phyloP scores from a whole-genome alignment of 2,113 vertebrate species.

The Meriones unguiculatus region DNA sequence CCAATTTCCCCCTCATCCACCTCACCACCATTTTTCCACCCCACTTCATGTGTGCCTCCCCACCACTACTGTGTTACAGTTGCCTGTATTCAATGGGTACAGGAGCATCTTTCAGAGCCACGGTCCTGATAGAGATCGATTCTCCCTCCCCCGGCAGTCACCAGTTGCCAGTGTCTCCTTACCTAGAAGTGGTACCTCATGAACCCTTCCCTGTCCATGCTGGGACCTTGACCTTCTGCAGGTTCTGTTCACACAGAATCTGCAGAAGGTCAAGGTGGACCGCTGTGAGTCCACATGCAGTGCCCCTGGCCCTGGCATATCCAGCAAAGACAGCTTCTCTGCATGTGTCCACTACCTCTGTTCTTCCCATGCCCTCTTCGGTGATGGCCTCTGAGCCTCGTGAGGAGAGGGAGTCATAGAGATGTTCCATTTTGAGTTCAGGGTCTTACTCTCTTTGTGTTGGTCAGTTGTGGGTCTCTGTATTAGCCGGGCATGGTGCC shows the following conservation, averaged over 20 bases:
- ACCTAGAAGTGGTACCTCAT: neutral
- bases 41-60: neutral
- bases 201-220: neutral
- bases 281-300: neutral
- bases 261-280: too few species aligned
- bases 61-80: neutral
- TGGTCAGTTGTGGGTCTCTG: neutral
- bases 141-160: neutral
- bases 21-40: neutral
- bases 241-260: neutral
- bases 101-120: neutral
- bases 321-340: neutral
- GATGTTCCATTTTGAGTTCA: neutral
- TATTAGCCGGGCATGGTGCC: too few species aligned
- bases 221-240: neutral
- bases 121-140: neutral
- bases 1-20: neutral
- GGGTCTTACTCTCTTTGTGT: neutral
- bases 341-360: neutral
- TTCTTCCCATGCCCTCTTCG: neutral
- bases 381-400: neutral
- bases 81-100: neutral
- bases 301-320: neutral
- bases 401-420: neutral
- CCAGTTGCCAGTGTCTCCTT: neutral